phyloP scores from a whole-genome alignment of 2,797 vertebrate species.

The Hemitrygon akajei region DNA sequence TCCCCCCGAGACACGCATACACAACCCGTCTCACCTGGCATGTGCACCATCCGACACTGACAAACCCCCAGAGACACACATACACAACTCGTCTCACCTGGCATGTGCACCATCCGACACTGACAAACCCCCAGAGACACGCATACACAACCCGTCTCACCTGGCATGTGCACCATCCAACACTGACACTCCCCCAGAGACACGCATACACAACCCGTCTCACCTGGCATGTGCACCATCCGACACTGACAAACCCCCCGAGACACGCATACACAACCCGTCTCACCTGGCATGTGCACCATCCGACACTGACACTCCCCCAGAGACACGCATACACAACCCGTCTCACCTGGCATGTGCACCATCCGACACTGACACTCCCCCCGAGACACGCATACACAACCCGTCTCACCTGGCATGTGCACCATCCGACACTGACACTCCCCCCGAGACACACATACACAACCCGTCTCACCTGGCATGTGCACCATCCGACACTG shows the following conservation, averaged over 20 bases:
- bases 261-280: too few relatives aligned
- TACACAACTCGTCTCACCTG: constrained; percentile 58
- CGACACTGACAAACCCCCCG: constrained; percentile 78
- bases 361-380: constrained; percentile 94
- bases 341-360: constrained; percentile 82
- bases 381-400: not conserved
- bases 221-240: constrained; percentile 98
- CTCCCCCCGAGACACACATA: constrained; percentile 45
- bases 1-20: constrained; percentile 45
- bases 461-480: constrained; percentile 65
- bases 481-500: constrained; percentile 96
- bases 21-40: constrained; percentile 70
- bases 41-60: constrained; percentile 93
- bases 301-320: constrained; percentile 84
- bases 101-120: constrained; percentile 98
- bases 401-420: constrained; percentile 75
- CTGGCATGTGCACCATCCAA: constrained; percentile 98
- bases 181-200: constrained; percentile 69
- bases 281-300: constrained; percentile 93
- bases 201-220: too few relatives aligned
- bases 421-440: constrained; percentile 96
- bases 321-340: too few relatives aligned
- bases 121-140: constrained; percentile 58
- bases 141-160: constrained; percentile 48
- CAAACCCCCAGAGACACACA: constrained; percentile 52